These are phyloP conservation scores for Ctenosaura bakeri DNA, from an alignment of 2,797 vertebrate species.

Conservation along the genomic window DNA sequence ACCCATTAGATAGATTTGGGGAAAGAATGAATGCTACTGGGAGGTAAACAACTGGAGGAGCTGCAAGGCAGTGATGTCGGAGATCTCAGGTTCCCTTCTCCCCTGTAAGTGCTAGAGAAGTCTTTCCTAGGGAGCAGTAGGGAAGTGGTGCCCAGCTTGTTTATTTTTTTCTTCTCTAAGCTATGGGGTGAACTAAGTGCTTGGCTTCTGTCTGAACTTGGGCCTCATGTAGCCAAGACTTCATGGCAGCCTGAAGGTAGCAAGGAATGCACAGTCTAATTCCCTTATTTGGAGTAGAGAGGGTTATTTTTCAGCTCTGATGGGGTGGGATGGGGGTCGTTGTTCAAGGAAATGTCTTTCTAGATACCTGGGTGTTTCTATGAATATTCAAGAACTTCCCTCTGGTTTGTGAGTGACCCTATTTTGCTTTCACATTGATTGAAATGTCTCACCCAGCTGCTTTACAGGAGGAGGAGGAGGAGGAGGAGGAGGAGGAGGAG, in stretches of 20 bases:
- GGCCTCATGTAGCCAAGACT: no score
- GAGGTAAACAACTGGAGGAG: background rate
- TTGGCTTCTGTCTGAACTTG: no score
- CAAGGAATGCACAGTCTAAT: no score
- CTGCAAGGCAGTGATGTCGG: background rate
- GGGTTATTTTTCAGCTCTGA: no score
- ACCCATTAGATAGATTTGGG: background rate
- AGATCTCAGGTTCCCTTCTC: background rate
- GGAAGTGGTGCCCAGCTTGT: background rate
- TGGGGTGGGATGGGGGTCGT: no score
- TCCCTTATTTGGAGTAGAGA: no score
- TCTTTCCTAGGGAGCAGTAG: background rate
- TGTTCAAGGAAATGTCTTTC: no score
- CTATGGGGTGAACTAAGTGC: background rate
- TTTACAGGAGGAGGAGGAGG: no score
- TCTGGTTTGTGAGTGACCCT: background rate
- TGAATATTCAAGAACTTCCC: no score
- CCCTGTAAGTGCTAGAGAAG: background rate
- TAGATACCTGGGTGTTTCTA: no score
- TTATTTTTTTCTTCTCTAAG: background rate
- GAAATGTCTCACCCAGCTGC: background rate
- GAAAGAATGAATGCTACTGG: no score
- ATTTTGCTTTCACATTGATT: background rate
- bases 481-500: background rate
- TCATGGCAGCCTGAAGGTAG: no score